These are phyloP conservation scores for Dreissena rostriformis DNA, from an alignment of 1,140 invertebrate genomes.

Conservation along the genomic window DNA sequence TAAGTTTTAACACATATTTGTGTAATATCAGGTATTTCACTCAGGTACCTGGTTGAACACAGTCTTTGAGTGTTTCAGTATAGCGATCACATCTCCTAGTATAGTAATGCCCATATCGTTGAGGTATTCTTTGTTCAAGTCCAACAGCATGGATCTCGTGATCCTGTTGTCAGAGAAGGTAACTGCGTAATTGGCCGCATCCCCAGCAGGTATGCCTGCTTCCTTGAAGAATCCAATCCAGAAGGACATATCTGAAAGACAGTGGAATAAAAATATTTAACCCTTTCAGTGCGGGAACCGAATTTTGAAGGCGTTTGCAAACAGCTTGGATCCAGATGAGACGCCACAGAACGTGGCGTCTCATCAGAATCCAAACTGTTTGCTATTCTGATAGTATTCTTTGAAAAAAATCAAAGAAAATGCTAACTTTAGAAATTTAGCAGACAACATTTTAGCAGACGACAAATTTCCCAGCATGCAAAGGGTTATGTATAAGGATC, in stretches of 20 bases:
- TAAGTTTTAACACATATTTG: neutral
- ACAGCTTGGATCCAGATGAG: no score
- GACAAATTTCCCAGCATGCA: no score
- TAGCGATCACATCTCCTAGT: constrained; percentile 93
- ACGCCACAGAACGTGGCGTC: no score
- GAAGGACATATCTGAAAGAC: constrained; percentile 70
- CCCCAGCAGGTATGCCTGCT: constrained; percentile 88
- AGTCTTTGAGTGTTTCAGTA: constrained; percentile 90
- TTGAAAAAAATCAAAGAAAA: no score
- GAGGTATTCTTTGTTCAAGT: constrained; percentile 91
- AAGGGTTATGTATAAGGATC: neutral
- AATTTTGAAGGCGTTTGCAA: no score
- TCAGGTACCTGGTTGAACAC: constrained; percentile 85
- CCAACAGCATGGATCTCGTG: constrained; percentile 89
- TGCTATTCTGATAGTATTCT: no score
- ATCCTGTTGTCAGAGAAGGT: constrained; percentile 93
- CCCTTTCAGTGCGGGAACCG: no score
- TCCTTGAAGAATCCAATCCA: constrained; percentile 88
- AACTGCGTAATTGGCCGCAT: constrained; percentile 89
- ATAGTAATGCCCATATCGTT: constrained; percentile 91
- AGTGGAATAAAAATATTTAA: neutral
- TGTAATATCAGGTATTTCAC: neutral
- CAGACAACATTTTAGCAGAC: no score
- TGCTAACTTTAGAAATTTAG: no score
- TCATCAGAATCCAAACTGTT: no score